phyloP scores from a whole-genome alignment of 2,797 vertebrate species.

The Sarcoramphus papa region DNA sequence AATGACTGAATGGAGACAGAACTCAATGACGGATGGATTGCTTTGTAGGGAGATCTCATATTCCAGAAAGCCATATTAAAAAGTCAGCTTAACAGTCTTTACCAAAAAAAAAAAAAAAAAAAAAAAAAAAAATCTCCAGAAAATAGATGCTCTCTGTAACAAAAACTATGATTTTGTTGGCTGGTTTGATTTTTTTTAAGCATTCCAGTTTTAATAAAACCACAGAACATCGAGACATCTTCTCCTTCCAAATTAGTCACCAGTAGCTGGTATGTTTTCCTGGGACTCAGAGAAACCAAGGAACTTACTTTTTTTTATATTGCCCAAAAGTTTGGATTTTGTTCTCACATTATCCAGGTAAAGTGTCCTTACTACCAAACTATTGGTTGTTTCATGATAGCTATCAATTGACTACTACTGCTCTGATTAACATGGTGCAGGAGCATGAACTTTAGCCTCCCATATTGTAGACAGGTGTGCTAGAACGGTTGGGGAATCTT shows the following conservation, averaged over 20 bases:
- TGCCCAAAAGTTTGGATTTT: neutral
- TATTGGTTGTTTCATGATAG: neutral
- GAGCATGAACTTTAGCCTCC: neutral
- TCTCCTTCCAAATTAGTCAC: neutral
- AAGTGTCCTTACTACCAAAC: neutral
- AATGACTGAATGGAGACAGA: neutral
- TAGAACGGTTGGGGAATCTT: neutral
- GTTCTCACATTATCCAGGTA: neutral
- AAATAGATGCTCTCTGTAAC: neutral
- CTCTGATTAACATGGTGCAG: fast-evolving
- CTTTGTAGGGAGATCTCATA: neutral
- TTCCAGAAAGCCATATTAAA: neutral
- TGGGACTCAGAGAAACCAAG: neutral
- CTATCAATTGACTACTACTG: neutral
- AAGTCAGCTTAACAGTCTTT: neutral
- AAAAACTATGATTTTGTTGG: neutral
- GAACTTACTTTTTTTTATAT: neutral
- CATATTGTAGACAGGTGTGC: neutral
- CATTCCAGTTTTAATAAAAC: neutral
- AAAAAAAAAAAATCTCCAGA: neutral
- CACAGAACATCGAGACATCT: neutral
- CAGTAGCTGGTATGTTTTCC: neutral
- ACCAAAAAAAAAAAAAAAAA: neutral
- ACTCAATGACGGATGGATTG: neutral
- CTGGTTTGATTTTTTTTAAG: neutral